These are phyloP conservation scores for Lepidonotus clava DNA, from an alignment of 2,888 invertebrate genomes.

Conservation along the genomic window DNA sequence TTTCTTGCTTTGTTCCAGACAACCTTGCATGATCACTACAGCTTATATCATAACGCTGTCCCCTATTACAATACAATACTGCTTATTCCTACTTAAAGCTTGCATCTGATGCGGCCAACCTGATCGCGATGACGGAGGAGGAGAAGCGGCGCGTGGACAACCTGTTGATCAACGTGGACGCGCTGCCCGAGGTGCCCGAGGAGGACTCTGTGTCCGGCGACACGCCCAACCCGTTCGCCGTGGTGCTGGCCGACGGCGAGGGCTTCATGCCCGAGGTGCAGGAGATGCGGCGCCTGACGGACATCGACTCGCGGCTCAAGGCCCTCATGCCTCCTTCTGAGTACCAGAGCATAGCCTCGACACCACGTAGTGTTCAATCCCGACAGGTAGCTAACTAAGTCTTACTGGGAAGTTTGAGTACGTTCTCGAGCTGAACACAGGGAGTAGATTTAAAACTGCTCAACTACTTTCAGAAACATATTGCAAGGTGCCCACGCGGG, in stretches of 20 bases:
- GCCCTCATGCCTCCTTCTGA: conserved; percentile 73
- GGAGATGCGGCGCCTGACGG: conserved; percentile 69
- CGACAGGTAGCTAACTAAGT: neutral
- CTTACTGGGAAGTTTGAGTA: neutral
- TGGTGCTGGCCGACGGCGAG: conserved; percentile 70
- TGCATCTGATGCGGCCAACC: conserved; percentile 75
- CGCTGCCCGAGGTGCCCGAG: conserved; percentile 67
- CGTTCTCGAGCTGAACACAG: too few relatives aligned
- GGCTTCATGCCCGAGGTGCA: conserved; percentile 71
- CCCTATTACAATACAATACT: too few relatives aligned
- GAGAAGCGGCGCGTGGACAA: conserved; percentile 77
- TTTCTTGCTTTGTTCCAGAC: too few relatives aligned
- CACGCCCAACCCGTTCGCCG: conserved; percentile 67
- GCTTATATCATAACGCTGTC: too few relatives aligned
- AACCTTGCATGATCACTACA: too few relatives aligned
- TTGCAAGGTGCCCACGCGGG: too few relatives aligned
- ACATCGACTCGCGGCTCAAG: conserved; percentile 73
- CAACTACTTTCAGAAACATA: too few relatives aligned
- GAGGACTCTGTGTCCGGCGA: conserved; percentile 11
- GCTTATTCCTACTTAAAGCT: conserved; percentile 68
- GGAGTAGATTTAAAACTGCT: too few relatives aligned
- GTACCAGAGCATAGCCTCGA: conserved; percentile 65
- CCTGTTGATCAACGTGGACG: conserved; percentile 73
- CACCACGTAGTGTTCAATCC: conserved; percentile 25
- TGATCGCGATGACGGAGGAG: conserved; percentile 79